Percentiles rank a stretch among this genome's conserved stretches.
phyloP scores from a whole-genome alignment of 2,888 invertebrate genomes.

The Pimpla rufipes region DNA sequence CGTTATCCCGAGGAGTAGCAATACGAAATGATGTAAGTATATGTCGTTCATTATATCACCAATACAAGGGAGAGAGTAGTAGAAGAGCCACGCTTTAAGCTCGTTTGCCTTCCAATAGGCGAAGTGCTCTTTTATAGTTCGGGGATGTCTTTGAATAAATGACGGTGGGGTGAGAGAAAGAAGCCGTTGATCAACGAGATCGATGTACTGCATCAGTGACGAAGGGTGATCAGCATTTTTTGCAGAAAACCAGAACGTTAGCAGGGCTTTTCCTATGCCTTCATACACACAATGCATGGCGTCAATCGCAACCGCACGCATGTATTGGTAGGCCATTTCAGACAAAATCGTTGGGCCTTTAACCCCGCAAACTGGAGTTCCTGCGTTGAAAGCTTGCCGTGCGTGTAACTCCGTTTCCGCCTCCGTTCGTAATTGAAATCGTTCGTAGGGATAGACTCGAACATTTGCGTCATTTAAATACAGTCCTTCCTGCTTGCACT shows the following conservation, averaged over 20 bases:
- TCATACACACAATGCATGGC: not conserved
- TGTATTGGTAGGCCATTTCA: not conserved
- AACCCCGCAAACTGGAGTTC: no score
- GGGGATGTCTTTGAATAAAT: not conserved
- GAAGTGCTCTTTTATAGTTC: not conserved
- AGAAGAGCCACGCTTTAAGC: no score
- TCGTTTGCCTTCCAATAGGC: no score
- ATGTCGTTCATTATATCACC: no score
- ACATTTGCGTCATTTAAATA: not conserved
- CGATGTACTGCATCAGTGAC: not conserved
- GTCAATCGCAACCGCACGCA: no score
- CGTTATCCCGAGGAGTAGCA: conserved; percentile 19
- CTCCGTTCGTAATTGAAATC: not conserved
- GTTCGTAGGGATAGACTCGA: not conserved
- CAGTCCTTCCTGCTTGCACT: no score
- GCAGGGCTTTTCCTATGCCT: not conserved
- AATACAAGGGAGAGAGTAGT: no score
- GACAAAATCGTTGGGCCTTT: not conserved
- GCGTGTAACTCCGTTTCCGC: not conserved
- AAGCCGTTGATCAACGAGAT: conserved; percentile 33
- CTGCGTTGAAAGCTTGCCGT: not conserved
- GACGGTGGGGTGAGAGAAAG: conserved; percentile 30
- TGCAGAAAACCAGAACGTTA: not conserved
- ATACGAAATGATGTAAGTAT: conserved; percentile 50
- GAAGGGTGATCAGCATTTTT: not conserved